A percentile compares a stretch with the other conserved stretches of the same genome.
phyloP scores from a whole-genome alignment of 2,888 invertebrate species.

The Lamellibrachia satsuma region DNA sequence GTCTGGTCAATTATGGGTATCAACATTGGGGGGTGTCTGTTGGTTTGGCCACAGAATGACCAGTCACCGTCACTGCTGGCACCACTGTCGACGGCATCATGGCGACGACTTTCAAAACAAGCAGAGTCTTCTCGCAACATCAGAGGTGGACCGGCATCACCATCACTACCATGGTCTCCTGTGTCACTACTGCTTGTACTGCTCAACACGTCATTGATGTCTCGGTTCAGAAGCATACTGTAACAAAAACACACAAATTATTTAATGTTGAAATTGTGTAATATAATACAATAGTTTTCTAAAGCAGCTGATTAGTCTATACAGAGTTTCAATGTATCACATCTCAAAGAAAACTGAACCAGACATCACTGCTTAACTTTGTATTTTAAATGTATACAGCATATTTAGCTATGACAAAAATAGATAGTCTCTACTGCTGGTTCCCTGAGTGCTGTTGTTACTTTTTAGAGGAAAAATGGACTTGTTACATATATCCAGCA shows the following conservation, averaged over 20 bases:
- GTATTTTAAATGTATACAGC: too few relatives aligned
- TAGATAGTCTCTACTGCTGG: too few relatives aligned
- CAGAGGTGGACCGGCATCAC: background rate
- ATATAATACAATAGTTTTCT: background rate
- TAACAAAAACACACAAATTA: background rate
- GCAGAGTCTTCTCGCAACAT: background rate
- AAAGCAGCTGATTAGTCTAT: background rate
- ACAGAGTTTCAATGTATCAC: background rate
- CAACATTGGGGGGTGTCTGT: background rate
- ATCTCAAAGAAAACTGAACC: background rate
- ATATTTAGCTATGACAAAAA: too few relatives aligned
- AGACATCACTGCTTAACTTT: too few relatives aligned
- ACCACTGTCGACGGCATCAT: background rate
- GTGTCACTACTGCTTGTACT: background rate
- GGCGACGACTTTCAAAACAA: background rate
- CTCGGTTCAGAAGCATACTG: background rate
- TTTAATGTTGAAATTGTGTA: background rate
- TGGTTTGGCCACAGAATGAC: constrained; percentile 19
- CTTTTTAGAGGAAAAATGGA: too few relatives aligned
- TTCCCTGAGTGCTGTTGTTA: too few relatives aligned
- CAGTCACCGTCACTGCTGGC: background rate
- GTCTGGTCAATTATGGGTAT: background rate
- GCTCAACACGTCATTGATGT: constrained; percentile 4
- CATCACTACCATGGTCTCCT: background rate
- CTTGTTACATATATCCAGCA: too few relatives aligned